Base-by-base conservation (phyloP, 1,140 invertebrate genomes). In the Cotesia chilonis region DNA sequence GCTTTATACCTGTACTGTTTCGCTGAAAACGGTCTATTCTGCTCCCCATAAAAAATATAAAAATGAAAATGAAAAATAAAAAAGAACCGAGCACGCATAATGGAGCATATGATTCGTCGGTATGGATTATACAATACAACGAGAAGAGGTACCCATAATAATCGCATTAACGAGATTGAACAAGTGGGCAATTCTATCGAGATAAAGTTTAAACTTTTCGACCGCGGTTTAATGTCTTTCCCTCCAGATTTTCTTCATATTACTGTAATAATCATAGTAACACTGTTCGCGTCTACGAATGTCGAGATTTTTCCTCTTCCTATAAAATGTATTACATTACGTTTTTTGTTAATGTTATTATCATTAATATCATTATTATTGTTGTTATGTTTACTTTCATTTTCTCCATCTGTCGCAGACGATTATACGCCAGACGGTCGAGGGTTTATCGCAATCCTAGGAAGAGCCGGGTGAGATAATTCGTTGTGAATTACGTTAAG, bases 111-210 rank as follows among this genome's bases (percentile, higher is more conserved):
- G 73, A 74, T 74, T 65, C 68, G 38, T 54, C 41, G 41, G 64
- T 51, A 38, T 66, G 51, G 41, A 35, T 35, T 41, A 54, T 54
- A 54, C 36, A 51, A 57, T 51, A 54, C 20, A 69, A 47, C 55
- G 60, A 72, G 54, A 65, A 65, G 61, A 73, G 71, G 65, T 68
- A 60, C 2, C 38, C 55, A 74, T 73, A 47, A 47, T 47, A 76
- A 76, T 76, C 75, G 72, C 69, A 74, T 76, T 69, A 76, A 76
- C 75, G 69, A 73, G 75, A 76, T 75, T 73, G 74, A 68, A 75
- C 64, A 65, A 68, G 69, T 64, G 17, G 60, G 68, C 60, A 59
- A 73, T 72, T 76, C 73, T 74, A 75, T 73, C 71, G 68, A 72
- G 60, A 66, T 37, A 17, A 68, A 68, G 57, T 38, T 4, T 12